Conservation (phyloP, 2,113 vertebrate genomes). For the Neolamprologus cancellatus region DNA sequence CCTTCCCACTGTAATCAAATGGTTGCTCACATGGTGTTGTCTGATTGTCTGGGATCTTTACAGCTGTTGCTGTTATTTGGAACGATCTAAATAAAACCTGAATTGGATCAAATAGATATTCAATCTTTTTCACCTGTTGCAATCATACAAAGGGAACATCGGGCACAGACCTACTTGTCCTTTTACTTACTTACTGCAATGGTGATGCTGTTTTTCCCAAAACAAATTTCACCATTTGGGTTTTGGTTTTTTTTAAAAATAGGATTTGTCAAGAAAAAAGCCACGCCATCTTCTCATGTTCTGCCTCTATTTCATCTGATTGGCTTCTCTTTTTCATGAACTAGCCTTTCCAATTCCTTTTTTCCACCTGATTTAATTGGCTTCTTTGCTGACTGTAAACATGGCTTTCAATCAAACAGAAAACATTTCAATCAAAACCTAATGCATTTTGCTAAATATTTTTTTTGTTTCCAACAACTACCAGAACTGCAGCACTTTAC, state of each 20-base stretch:
- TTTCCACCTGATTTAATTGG: not conserved
- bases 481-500: not conserved
- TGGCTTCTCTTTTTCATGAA: not conserved
- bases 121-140: not conserved
- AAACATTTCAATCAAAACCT: not conserved
- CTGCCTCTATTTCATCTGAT: not conserved
- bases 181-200: not conserved
- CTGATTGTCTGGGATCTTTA: not conserved
- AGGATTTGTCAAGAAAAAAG: not conserved
- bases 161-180: not conserved
- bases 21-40: not conserved
- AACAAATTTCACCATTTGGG: not conserved
- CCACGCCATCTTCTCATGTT: not conserved
- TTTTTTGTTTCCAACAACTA: not conserved
- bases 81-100: not conserved
- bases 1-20: not conserved
- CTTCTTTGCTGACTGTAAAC: not conserved
- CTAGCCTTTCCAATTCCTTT: not conserved
- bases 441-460: not conserved
- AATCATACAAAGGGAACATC: not conserved
- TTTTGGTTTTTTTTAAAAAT: accelerated
- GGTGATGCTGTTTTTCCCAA: not conserved
- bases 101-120: not conserved
- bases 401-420: not conserved
- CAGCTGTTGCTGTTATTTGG: not conserved